Conservation (phyloP, 1,140 invertebrate genomes). For the Drosophila littoralis region DNA sequence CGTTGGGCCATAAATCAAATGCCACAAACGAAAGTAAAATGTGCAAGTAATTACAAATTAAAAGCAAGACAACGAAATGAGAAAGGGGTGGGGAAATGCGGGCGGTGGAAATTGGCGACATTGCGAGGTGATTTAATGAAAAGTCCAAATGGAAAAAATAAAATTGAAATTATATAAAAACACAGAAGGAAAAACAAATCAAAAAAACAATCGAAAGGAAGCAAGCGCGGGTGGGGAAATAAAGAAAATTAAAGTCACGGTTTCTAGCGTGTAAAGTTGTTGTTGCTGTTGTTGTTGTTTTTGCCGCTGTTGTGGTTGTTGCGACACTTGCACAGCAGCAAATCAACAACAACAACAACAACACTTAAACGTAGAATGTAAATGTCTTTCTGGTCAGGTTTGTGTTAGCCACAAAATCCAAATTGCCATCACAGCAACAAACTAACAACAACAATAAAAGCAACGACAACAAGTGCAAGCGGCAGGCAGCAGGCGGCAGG, state of each 20-base stretch:
- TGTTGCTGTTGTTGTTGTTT: constrained; percentile 63
- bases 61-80: constrained; percentile 43
- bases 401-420: constrained; percentile 77
- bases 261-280: constrained; percentile 80
- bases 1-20: constrained; percentile 72
- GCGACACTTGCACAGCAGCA: constrained; percentile 49
- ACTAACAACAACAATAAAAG: constrained; percentile 71
- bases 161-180: constrained; percentile 80
- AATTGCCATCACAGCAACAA: constrained; percentile 70
- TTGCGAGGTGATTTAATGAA: constrained; percentile 73
- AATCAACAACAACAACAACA: constrained; percentile 45
- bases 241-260: constrained; percentile 82
- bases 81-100: constrained; percentile 19
- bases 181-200: constrained; percentile 66
- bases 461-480: constrained; percentile 70
- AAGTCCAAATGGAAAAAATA: constrained; percentile 69
- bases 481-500: constrained; percentile 18
- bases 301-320: constrained; percentile 55
- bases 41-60: constrained; percentile 79
- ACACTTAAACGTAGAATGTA: constrained; percentile 79
- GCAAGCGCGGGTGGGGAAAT: constrained; percentile 15
- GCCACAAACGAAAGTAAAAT: constrained; percentile 77
- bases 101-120: constrained; percentile 61
- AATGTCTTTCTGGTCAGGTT: constrained; percentile 81
- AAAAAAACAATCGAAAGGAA: constrained; percentile 41